Percentiles rank a stretch among this genome's conserved stretches.
Conservation (phyloP, 2,888 invertebrate genomes). For the Tachina grossa region DNA sequence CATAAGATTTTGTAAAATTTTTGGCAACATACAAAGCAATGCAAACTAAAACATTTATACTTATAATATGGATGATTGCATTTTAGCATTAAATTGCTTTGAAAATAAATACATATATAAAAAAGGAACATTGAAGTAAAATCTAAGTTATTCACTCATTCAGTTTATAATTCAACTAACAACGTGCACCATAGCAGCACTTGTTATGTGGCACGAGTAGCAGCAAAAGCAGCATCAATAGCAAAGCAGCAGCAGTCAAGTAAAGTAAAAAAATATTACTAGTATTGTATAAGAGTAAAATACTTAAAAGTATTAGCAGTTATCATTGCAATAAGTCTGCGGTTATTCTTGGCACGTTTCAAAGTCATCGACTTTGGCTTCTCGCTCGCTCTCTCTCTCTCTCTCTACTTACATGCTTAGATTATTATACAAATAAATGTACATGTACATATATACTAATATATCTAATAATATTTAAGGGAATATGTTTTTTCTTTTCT, state of each 20-base stretch:
- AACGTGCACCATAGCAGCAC: slow-evolving; percentile 5
- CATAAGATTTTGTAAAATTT: slow-evolving; percentile 23
- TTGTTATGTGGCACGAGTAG: not conserved
- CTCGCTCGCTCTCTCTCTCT: not conserved
- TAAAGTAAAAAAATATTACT: slow-evolving; percentile 63
- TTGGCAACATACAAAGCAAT: slow-evolving; percentile 39
- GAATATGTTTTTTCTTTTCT: not conserved
- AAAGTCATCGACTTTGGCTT: slow-evolving; percentile 66
- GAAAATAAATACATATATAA: slow-evolving; percentile 5
- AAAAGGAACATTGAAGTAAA: slow-evolving; percentile 20
- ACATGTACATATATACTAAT: not conserved
- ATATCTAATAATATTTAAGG: not conserved
- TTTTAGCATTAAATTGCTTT: slow-evolving; percentile 64
- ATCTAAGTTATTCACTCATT: slow-evolving; percentile 46
- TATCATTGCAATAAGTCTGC: slow-evolving; percentile 63
- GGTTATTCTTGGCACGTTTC: slow-evolving; percentile 70
- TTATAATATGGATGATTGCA: slow-evolving; percentile 66
- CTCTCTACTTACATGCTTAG: not conserved
- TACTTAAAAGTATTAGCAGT: slow-evolving; percentile 37
- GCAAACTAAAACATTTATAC: slow-evolving; percentile 48
- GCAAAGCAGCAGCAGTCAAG: slow-evolving; percentile 14
- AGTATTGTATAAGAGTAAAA: slow-evolving; percentile 29
- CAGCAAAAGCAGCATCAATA: slow-evolving; percentile 7
- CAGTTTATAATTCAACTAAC: slow-evolving; percentile 36
- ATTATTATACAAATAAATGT: not conserved